phyloP scores from a whole-genome alignment of 2,113 vertebrate genomes.

The Dicaeum eximium region DNA sequence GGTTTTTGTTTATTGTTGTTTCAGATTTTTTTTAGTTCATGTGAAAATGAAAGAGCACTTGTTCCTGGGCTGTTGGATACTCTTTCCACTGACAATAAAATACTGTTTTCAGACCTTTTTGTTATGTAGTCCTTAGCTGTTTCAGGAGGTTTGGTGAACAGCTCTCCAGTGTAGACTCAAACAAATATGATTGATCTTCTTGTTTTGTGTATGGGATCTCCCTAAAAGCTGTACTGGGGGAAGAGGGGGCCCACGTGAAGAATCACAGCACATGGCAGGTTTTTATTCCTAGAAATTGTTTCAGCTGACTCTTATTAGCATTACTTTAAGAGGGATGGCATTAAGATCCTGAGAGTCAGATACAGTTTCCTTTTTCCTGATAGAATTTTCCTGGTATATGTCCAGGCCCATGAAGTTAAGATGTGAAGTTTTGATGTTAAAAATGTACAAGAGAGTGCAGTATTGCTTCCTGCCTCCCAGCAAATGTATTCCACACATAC shows the following conservation, averaged over 20 bases:
- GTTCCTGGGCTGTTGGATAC: background rate
- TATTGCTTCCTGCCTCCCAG: background rate
- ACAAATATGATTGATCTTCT: background rate
- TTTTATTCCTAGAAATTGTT: background rate
- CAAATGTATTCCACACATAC: background rate
- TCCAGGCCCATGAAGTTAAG: background rate
- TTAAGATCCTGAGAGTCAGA: background rate
- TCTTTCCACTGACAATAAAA: background rate
- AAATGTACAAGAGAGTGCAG: background rate
- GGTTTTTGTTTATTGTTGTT: background rate
- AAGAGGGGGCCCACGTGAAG: fast-evolving
- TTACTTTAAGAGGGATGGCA: background rate
- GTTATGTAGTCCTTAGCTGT: background rate
- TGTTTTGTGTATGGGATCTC: fast-evolving
- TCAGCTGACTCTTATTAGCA: background rate
- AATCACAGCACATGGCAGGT: background rate
- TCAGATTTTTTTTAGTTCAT: background rate
- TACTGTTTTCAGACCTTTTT: background rate
- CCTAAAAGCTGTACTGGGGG: background rate
- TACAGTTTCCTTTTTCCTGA: background rate
- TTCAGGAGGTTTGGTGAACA: background rate
- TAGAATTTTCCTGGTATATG: background rate
- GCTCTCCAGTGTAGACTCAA: background rate
- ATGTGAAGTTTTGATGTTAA: background rate
- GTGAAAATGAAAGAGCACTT: background rate